phyloP scores from a whole-genome alignment of 2,797 vertebrate species.

The Hippopotamyrus pictus region DNA sequence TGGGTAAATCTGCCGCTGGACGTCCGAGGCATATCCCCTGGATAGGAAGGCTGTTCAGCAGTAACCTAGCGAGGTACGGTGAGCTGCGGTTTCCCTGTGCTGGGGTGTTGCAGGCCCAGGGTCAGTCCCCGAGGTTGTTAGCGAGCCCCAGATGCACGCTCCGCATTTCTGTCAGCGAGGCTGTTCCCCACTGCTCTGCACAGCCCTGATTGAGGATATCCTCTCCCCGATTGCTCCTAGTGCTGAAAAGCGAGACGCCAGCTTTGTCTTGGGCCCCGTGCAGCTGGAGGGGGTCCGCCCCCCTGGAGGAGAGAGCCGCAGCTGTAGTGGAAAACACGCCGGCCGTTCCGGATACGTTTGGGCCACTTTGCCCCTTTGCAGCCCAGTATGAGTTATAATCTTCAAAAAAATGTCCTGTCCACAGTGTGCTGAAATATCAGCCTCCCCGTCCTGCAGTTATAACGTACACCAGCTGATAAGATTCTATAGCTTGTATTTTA shows the following conservation, averaged over 20 bases:
- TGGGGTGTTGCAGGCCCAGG: constrained; percentile 46
- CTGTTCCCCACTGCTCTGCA: constrained; percentile 63
- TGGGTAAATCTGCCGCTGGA: background rate
- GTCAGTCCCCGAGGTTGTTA: constrained; percentile 65
- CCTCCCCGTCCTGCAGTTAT: background rate
- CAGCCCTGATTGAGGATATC: constrained; percentile 75
- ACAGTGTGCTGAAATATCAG: background rate
- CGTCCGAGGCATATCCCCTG: background rate
- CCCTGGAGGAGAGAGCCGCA: constrained; percentile 36
- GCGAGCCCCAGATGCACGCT: constrained; percentile 57
- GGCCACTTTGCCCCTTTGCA: background rate
- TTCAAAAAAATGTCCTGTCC: background rate
- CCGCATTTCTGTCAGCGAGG: constrained; percentile 72
- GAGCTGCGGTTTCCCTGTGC: constrained; percentile 6
- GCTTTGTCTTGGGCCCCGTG: constrained; percentile 42
- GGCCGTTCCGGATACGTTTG: background rate
- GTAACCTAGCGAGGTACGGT: background rate
- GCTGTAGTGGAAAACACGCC: constrained; percentile 5
- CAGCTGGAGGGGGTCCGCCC: constrained; percentile 47
- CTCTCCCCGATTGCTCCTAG: constrained; percentile 64
- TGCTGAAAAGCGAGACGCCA: constrained; percentile 53
- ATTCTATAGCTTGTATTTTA: background rate
- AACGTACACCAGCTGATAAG: background rate
- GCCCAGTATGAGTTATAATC: background rate
- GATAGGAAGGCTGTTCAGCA: background rate